A percentile compares a stretch with the other conserved stretches of the same genome.
phyloP scores from a whole-genome alignment of 2,797 vertebrate species.

The Cryptoblepharus egeriae region DNA sequence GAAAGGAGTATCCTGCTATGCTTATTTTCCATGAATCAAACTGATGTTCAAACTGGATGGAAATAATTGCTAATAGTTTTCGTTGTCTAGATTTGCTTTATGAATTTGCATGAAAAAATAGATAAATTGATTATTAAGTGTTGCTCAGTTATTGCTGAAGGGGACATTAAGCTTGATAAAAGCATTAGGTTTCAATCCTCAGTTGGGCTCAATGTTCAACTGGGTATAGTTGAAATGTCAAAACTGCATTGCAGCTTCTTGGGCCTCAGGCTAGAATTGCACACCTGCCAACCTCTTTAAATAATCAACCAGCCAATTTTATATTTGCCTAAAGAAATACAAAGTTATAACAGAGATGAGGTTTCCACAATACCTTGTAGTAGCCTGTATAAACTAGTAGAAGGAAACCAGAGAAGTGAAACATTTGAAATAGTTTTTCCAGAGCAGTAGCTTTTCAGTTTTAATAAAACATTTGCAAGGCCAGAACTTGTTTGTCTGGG shows the following conservation, averaged over 20 bases:
- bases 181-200: not conserved
- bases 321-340: conserved; percentile 1
- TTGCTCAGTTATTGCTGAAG: conserved; percentile 51
- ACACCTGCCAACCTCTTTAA: conserved; percentile 11
- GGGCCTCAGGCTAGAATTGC: not conserved
- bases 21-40: conserved; percentile 21
- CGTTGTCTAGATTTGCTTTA: conserved; percentile 54
- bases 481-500: not conserved
- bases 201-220: not conserved
- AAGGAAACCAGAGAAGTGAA: not conserved
- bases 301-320: not conserved
- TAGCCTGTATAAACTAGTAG: not conserved
- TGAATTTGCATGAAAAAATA: conserved; percentile 49
- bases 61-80: conserved; percentile 37
- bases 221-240: not conserved
- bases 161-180: conserved; percentile 21
- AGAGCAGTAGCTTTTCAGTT: not conserved
- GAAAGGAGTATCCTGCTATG: not conserved
- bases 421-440: not conserved
- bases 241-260: not conserved
- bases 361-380: not conserved
- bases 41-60: conserved; percentile 36
- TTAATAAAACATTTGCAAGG: not conserved
- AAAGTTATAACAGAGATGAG: not conserved
- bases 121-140: conserved; percentile 61